These are phyloP conservation scores for Drosophila kuntzei DNA, from an alignment of 2,888 invertebrate genomes.

Conservation along the genomic window DNA sequence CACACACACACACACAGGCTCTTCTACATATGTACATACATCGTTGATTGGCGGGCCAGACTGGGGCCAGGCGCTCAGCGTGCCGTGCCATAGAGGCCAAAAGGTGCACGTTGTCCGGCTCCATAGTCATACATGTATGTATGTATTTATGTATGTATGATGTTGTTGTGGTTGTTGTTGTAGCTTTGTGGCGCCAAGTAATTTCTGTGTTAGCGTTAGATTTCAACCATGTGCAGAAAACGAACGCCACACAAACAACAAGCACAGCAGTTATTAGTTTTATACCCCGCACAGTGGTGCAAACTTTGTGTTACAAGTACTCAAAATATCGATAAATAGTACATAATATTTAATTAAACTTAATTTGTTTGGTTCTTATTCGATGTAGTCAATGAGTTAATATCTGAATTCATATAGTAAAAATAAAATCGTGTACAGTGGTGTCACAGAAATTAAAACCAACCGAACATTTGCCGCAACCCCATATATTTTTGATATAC, in stretches of 20 bases:
- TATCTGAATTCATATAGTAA: no score
- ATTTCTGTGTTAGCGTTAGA: conserved; percentile 72
- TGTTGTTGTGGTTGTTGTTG: conserved; percentile 36
- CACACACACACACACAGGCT: conserved; percentile 23
- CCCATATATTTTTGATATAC: no score
- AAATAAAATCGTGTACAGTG: no score
- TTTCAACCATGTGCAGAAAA: conserved; percentile 74
- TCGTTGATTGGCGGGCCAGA: conserved; percentile 61
- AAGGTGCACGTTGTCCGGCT: conserved; percentile 66
- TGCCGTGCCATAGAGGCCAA: conserved; percentile 74
- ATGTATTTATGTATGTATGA: conserved; percentile 8
- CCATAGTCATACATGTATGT: conserved; percentile 36
- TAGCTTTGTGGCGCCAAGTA: conserved; percentile 70
- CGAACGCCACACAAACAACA: conserved; percentile 54
- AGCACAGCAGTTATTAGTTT: conserved; percentile 62
- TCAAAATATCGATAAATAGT: background rate
- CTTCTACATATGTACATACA: background rate
- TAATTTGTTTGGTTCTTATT: no score
- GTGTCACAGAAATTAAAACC: no score
- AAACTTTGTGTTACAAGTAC: background rate
- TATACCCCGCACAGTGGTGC: conserved; percentile 52
- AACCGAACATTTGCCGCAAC: no score
- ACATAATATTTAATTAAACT: no score
- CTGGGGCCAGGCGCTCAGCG: conserved; percentile 77
- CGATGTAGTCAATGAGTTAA: background rate